Base-by-base conservation (phyloP, 2,113 vertebrate genomes). In the Nibea coibor region DNA sequence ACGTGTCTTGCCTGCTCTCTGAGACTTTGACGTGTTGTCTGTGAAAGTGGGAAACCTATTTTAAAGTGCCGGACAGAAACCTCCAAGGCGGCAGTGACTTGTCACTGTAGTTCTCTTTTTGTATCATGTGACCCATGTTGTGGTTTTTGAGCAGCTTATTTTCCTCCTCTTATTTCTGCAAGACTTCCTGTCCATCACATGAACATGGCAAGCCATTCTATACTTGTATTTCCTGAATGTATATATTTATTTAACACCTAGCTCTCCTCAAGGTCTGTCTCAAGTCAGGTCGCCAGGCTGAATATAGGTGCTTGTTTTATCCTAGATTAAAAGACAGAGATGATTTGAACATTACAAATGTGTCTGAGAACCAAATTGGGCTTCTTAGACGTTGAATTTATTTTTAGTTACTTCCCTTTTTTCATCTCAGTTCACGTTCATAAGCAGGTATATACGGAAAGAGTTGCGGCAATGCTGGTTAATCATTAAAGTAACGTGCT, bases 121-220 rank as follows among this genome's bases (percentile, higher is more conserved):
- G 47, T 9, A 66, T 91, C 94, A 95, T 88, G 93, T 94, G 94
- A 95, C 92, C 80, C 56, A 15, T 59, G 64, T 86, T 95, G 93
- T 92, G 91, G 91, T 90, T 91, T 92, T 84, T 77, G 72, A 84
- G 86, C 81, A 79, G 78, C 86, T 88, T 72, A 26, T 84, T 91
- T 91, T 89, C 75, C 89, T 88, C 85, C 77, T 80, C 81, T 83
- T 88, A 79, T 87, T 92, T 91, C 70, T 90, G 90, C 89, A 92
- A 89, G 48, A 89, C 81, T 94, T 94, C 92, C 93, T 93, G 93
- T 93, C 90, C 93, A 85, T 82, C 80, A 84, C 76, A 88, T 90
- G 75, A 88, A 84, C 80, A 84, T 43, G 35, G 65, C 86, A 78
- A 87, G 56, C 75, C 67, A 75, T 20, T 76, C 61, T 71, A 57